Percentiles rank a stretch among this genome's conserved stretches.
These are phyloP conservation scores for Polyploca ridens DNA, from an alignment of 2,888 invertebrate genomes.

Conservation along the genomic window DNA sequence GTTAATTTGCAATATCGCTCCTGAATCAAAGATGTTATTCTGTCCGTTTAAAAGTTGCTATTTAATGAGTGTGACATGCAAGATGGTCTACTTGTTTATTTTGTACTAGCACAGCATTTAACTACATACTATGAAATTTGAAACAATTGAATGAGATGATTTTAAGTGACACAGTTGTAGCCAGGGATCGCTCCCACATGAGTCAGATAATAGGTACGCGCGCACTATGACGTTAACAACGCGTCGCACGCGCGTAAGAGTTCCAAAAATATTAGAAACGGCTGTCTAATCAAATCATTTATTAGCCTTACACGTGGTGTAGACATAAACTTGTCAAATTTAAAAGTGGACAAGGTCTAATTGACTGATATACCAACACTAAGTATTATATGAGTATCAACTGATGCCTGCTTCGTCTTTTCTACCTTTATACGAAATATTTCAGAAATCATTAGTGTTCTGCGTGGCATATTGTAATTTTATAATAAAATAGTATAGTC, in stretches of 20 bases:
- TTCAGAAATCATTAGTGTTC: too few relatives aligned
- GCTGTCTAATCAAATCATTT: conserved; percentile 63
- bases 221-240: neutral
- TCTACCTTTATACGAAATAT: too few relatives aligned
- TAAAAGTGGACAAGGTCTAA: conserved; percentile 22
- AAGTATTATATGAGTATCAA: too few relatives aligned
- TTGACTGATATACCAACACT: conserved; percentile 4
- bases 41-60: too few relatives aligned
- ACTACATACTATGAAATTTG: neutral
- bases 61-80: too few relatives aligned
- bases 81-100: neutral
- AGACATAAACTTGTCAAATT: conserved; percentile 22
- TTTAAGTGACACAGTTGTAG: conserved; percentile 26
- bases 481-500: too few relatives aligned
- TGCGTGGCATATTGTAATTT: too few relatives aligned
- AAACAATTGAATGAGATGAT: neutral
- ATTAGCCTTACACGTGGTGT: conserved; percentile 36
- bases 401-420: too few relatives aligned
- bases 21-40: too few relatives aligned
- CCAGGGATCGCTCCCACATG: conserved; percentile 27
- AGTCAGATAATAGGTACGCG: conserved; percentile 39
- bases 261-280: conserved; percentile 60
- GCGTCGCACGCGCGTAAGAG: conserved; percentile 55
- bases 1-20: too few relatives aligned
- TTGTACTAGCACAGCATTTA: neutral